Evolutionary conservation across 2,888 invertebrate genomes (phyloP).

Genomic region (Automeris io): DNA sequence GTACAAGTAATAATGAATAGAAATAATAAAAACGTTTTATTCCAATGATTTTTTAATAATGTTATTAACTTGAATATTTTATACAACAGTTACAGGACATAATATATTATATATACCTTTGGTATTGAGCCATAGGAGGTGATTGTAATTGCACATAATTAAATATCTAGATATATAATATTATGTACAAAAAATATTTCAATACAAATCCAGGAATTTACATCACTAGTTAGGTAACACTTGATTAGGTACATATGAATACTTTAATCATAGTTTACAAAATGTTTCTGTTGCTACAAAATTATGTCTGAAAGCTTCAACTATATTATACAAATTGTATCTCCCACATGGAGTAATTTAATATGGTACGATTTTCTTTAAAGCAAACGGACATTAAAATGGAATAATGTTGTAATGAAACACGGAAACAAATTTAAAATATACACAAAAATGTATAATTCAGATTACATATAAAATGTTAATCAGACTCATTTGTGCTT

Average conservation of each 20-base stretch:
- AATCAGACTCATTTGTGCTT: too few relatives aligned
- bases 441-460: too few relatives aligned
- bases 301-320: too few relatives aligned
- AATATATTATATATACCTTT: slow-evolving; percentile 75
- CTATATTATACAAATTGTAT: too few relatives aligned
- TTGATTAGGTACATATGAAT: slow-evolving; percentile 22
- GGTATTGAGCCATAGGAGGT: slow-evolving; percentile 63
- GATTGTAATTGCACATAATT: slow-evolving; percentile 71
- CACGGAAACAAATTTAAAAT: too few relatives aligned
- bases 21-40: not conserved
- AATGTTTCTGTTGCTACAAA: too few relatives aligned
- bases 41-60: slow-evolving; percentile 33
- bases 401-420: too few relatives aligned
- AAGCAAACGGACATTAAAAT: too few relatives aligned
- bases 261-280: too few relatives aligned
- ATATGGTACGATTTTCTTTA: too few relatives aligned
- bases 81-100: slow-evolving; percentile 71
- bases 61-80: slow-evolving; percentile 68
- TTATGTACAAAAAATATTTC: slow-evolving; percentile 71
- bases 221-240: slow-evolving; percentile 53
- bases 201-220: slow-evolving; percentile 48
- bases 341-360: too few relatives aligned
- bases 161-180: slow-evolving; percentile 62
- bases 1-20: not conserved
- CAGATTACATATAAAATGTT: too few relatives aligned